Base-by-base conservation (phyloP, 2,797 vertebrate species). In the Lacerta viridis region DNA sequence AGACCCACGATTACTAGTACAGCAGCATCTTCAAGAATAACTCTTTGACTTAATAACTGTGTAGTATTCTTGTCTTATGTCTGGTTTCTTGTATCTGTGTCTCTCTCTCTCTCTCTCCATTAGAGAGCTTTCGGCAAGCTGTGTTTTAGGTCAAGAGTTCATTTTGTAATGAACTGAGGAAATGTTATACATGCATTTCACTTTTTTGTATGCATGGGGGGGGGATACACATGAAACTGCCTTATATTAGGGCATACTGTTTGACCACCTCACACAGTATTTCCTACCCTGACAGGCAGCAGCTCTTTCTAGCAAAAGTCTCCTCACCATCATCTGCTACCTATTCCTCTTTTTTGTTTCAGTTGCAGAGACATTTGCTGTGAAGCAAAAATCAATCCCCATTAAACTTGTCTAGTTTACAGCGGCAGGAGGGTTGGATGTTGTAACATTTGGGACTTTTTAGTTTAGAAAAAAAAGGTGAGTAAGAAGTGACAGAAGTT, bases 21-120 rank as follows among this genome's bases (percentile, higher is more conserved):
- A 23, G 72, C 61, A 46, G 20, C 17, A 15, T 17, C n/a, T 80
- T 71, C 33, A 59, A 71, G 66, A 80, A 86, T 71, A 79, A 15
- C n/a, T 68, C 36, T 77, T 68, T 79, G 64, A 80, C 43, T 36
- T 68, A 29, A 55, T 36, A 55, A 39, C 41, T 36, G 5, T 36
- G 69, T 39, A n/a, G 43, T 64, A 61, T 75, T 69, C n/a, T 69
- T 86, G 77, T 71, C 76, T 86, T 50, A 4, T 50, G 64, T 23
- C 39, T 71, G 66, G 64, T 69, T 80, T 86, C 66, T 71, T 86
- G 33, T 77, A 86, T 69, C 8, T 39, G 7, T 86, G 25, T 43
- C 83, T 76, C 72, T 64, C 64, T 33, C 72, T 64, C 64, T 33
- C 33, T 50, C 76, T 64, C 76, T 50, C 76, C 13, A 39, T 50